phyloP scores from a whole-genome alignment of 2,888 invertebrate genomes.

The Augiades crinisus region DNA sequence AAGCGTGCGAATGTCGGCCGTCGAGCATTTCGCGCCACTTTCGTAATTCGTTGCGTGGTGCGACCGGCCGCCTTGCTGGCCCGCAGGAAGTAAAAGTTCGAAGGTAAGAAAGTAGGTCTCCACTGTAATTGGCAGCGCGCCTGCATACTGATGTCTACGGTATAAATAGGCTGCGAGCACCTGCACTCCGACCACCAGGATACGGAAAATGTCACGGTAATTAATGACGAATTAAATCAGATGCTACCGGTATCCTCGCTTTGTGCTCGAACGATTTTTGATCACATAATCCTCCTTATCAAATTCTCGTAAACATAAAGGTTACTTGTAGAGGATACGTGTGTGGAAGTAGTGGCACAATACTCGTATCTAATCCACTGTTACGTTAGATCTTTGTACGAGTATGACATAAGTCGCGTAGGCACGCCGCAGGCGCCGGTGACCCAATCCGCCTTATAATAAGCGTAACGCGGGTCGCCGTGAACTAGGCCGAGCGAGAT shows the following conservation, averaged over 20 bases:
- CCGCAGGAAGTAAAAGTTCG: slow-evolving; percentile 82
- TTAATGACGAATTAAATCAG: slow-evolving; percentile 8
- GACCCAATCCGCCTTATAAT: slow-evolving; percentile 59
- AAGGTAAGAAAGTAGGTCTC: slow-evolving; percentile 82
- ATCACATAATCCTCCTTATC: neutral
- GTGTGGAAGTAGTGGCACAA: slow-evolving; percentile 14
- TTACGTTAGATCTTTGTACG: slow-evolving; percentile 38
- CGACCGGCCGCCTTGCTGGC: slow-evolving; percentile 74
- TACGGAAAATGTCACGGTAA: slow-evolving; percentile 34
- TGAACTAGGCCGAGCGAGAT: slow-evolving; percentile 69
- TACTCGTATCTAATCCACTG: slow-evolving; percentile 24
- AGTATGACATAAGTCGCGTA: slow-evolving; percentile 67
- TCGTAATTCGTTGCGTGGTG: slow-evolving; percentile 79
- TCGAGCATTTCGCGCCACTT: slow-evolving; percentile 80
- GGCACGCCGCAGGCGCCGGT: slow-evolving; percentile 49
- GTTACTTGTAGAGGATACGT: neutral
- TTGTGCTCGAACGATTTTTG: neutral
- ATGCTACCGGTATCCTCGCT: neutral
- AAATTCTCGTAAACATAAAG: neutral
- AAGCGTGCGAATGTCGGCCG: slow-evolving; percentile 79
- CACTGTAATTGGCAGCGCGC: slow-evolving; percentile 76
- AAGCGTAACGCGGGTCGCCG: slow-evolving; percentile 40
- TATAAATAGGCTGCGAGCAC: slow-evolving; percentile 64
- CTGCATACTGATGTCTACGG: slow-evolving; percentile 74
- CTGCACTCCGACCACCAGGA: slow-evolving; percentile 44